Base-by-base conservation (phyloP, 2,113 vertebrate species). In the Meriones unguiculatus region DNA sequence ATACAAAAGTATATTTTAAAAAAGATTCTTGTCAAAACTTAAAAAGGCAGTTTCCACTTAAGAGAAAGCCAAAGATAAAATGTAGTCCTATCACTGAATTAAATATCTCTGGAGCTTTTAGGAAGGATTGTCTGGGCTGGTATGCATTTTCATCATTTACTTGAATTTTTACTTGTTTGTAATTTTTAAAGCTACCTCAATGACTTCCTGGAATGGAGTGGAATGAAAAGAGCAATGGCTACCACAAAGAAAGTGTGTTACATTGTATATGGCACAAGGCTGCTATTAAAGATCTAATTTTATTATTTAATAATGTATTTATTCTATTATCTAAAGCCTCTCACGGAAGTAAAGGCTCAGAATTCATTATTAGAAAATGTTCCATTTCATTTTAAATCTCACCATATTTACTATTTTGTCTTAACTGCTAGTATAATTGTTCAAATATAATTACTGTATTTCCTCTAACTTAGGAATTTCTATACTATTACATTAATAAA, bases 11-110 rank as follows among this genome's bases (percentile, higher is more conserved):
- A 46, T 46, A 46, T 46, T 46, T 46, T 46, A 46, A 75, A 10
- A 93, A 1, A 88, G 54, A 95, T 73, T 89, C 46, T 82, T 85
- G 80, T 77, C 76, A 62, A 90, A 96, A 89, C 70, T 59, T 88
- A 13, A 88, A 81, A 87, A 95, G 90, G 76, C 10, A 41, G 76
- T 84, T 92, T 90, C 75, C 54, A 80, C 54, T 57, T 80, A 81
- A 87, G 89, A 91, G 28, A 90, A 93, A 93, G 22, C 28, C 67
- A 73, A 50, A 65, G 17, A 92, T 90, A 94, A 85, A 52, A 73
- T 38, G 70, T 65, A 92, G 54, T 85, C 81, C 50, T 80, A 35
- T 84, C 50, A 87, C 69, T 91, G 65, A 62, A 85, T 94, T 73
- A 81, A 95, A 85, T 38, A 86, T 14, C 67, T 15, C 87, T 73